A percentile compares a stretch with the other conserved stretches of the same genome.
phyloP scores from a whole-genome alignment of 1,140 invertebrate species.

The Grapholita molesta region DNA sequence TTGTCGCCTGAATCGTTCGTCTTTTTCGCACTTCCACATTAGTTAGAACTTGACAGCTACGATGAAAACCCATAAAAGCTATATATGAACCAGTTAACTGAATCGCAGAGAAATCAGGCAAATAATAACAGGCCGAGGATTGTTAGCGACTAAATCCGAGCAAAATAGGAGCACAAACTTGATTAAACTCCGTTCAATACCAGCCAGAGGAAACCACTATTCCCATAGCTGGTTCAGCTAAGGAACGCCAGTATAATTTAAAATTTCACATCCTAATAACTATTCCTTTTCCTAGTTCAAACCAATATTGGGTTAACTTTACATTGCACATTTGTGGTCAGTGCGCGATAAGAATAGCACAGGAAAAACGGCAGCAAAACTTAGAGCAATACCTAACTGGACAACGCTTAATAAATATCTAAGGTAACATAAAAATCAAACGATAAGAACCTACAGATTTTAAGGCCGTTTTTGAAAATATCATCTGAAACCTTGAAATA shows the following conservation, averaged over 20 bases:
- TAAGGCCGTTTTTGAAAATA: too few species aligned
- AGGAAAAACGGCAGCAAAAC: not conserved
- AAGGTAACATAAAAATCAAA: too few species aligned
- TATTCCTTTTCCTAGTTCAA: not conserved
- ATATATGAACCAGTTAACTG: too few species aligned
- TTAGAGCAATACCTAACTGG: not conserved
- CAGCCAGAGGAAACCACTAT: not conserved
- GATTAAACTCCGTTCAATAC: constrained; percentile 14
- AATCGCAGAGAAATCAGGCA: not conserved
- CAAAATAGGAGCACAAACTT: constrained; percentile 3
- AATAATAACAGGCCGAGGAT: not conserved
- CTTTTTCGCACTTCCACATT: too few species aligned
- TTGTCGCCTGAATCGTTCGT: too few species aligned
- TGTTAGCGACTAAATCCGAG: not conserved
- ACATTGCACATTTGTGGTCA: not conserved
- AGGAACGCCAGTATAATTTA: not conserved
- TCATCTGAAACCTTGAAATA: too few species aligned
- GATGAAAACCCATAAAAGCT: too few species aligned
- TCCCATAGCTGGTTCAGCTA: not conserved
- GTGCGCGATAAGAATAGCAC: not conserved
- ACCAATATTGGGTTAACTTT: not conserved
- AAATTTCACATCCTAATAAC: not conserved
- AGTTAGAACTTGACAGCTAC: too few species aligned
- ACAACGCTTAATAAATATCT: not conserved
- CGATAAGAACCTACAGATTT: too few species aligned